A percentile compares a stretch with the other conserved stretches of the same genome.
Conservation (phyloP, 1,140 invertebrate genomes). For the Ceratina australensis region DNA sequence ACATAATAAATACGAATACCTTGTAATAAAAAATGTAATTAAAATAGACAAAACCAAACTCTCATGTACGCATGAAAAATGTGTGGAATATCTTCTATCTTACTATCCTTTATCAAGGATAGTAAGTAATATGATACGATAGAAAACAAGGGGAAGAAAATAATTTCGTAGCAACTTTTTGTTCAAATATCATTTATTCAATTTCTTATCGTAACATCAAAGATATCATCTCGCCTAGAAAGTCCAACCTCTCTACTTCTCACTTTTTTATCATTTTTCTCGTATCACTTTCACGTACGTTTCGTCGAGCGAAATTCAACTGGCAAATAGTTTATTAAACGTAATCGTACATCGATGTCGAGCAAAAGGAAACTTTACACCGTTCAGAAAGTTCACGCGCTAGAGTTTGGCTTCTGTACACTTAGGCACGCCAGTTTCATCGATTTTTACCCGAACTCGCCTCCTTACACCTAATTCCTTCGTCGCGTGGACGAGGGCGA, state of each 20-base stretch:
- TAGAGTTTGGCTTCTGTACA: background rate
- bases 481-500: constrained; percentile 4
- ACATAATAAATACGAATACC: too few relatives aligned
- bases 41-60: too few relatives aligned
- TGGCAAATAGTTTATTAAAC: background rate
- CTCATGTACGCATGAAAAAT: too few relatives aligned
- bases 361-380: background rate
- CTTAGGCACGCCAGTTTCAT: constrained; percentile 21
- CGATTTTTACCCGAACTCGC: constrained; percentile 26
- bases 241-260: background rate
- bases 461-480: background rate
- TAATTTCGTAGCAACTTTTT: too few relatives aligned
- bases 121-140: too few relatives aligned
- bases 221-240: background rate
- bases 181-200: background rate
- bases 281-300: background rate
- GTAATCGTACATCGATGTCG: background rate
- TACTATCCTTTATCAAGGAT: too few relatives aligned
- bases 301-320: background rate
- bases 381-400: background rate
- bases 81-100: too few relatives aligned
- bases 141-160: too few relatives aligned
- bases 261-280: background rate
- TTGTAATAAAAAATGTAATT: too few relatives aligned
- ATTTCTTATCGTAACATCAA: background rate